These are phyloP conservation scores for Mesocentrotus franciscanus DNA, from an alignment of 53 echinoderm and acorn worm species.

Conservation along the genomic window DNA sequence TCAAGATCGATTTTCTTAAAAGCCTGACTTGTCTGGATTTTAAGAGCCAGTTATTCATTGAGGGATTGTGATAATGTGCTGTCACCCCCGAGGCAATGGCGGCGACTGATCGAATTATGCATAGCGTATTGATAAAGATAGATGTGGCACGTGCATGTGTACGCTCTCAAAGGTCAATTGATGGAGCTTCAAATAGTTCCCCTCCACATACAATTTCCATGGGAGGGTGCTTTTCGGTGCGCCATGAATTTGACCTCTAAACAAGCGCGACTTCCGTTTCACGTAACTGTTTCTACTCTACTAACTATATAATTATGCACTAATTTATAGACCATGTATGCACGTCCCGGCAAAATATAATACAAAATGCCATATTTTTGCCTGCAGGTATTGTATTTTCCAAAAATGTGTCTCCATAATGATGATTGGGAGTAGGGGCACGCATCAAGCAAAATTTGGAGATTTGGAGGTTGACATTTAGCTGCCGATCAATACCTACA, in stretches of 20 bases:
- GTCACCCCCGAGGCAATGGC: not conserved
- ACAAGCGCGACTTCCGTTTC: too few relatives aligned
- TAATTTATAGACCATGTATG: not conserved
- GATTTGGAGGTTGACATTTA: not conserved
- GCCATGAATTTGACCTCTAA: too few relatives aligned
- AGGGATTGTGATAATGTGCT: constrained; percentile 12
- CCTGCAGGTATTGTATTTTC: not conserved
- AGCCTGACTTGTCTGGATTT: constrained; percentile 18
- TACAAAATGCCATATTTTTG: not conserved
- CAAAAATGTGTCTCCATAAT: not conserved
- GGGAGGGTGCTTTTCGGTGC: too few relatives aligned
- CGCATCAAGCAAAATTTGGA: not conserved
- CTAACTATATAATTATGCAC: too few relatives aligned
- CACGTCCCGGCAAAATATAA: not conserved
- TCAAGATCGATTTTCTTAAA: constrained; percentile 32
- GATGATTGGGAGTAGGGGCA: not conserved
- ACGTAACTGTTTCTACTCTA: too few relatives aligned
- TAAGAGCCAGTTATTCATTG: constrained; percentile 21
- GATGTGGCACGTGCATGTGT: too few relatives aligned
- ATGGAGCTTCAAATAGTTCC: too few relatives aligned
- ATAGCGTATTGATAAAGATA: too few relatives aligned
- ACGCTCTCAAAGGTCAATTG: too few relatives aligned
- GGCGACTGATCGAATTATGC: constrained; percentile 7
- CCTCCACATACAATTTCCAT: too few relatives aligned
- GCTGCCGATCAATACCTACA: not conserved